Percentiles rank a stretch among this genome's conserved stretches.
phyloP scores from a whole-genome alignment of 2,888 invertebrate species.

The Calliphora vomitoria region DNA sequence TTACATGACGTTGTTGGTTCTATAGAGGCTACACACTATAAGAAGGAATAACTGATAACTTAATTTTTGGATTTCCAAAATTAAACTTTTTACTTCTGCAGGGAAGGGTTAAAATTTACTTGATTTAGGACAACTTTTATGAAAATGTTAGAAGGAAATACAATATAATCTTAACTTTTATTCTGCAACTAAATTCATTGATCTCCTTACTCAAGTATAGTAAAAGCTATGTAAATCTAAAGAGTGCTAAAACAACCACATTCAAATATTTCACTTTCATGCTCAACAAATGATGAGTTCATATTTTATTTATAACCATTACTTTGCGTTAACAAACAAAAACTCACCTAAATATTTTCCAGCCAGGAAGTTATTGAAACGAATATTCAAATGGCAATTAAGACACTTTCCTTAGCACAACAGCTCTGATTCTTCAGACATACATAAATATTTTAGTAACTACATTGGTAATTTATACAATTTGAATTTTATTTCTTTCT shows the following conservation, averaged over 20 bases:
- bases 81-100: too few species aligned
- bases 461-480: conserved; percentile 9
- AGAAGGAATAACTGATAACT: too few species aligned
- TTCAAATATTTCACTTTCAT: not conserved
- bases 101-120: too few species aligned
- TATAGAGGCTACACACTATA: too few species aligned
- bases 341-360: not conserved
- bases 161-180: too few species aligned
- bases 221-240: not conserved
- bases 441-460: not conserved
- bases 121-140: too few species aligned
- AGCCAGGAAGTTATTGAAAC: conserved; percentile 5
- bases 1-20: too few species aligned
- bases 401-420: not conserved
- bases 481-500: conserved; percentile 7
- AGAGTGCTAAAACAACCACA: not conserved
- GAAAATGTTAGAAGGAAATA: too few species aligned
- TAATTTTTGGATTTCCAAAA: too few species aligned
- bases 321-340: not conserved
- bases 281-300: not conserved
- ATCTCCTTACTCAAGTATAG: not conserved
- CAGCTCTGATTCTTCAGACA: not conserved
- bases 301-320: not conserved
- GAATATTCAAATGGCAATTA: conserved; percentile 17
- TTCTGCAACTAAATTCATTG: not conserved